Percentiles rank a stretch among this genome's conserved stretches.
Evolutionary conservation across 53 echinoderm and acorn worm genomes (phyloP).

Genomic region (Echinarachnius parma): DNA sequence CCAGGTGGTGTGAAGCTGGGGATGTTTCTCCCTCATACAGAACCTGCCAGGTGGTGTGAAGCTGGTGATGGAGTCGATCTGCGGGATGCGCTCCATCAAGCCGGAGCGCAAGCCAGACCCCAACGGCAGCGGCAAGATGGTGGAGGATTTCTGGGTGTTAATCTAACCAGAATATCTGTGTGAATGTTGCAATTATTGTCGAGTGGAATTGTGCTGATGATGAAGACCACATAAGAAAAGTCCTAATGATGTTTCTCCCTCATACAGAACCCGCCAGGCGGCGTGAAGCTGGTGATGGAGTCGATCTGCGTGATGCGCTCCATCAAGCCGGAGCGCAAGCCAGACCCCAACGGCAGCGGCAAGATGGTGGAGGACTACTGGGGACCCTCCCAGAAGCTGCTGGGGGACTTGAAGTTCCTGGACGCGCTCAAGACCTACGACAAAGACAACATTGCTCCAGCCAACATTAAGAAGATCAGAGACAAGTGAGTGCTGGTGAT

Average conservation of each 20-base stretch:
- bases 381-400: slow-evolving; percentile 96
- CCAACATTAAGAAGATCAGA: slow-evolving; percentile 92
- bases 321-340: slow-evolving; percentile 92
- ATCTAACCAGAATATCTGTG: too few species aligned
- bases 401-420: slow-evolving; percentile 99
- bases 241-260: too few species aligned
- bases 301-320: slow-evolving; percentile 94
- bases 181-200: too few species aligned
- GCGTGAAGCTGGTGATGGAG: slow-evolving; percentile 93
- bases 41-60: slow-evolving; percentile 92
- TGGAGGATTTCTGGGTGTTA: slow-evolving; percentile 99
- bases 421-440: slow-evolving; percentile 86
- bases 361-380: slow-evolving; percentile 99
- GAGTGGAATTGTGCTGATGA: too few species aligned
- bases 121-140: slow-evolving; percentile 89
- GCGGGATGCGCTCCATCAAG: slow-evolving; percentile 93
- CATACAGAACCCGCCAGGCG: slow-evolving; percentile 91
- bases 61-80: slow-evolving; percentile 92
- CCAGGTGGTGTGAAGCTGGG: too few species aligned
- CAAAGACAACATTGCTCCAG: slow-evolving; percentile 88
- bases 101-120: slow-evolving; percentile 96
- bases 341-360: slow-evolving; percentile 86
- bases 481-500: slow-evolving; percentile 85
- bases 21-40: too few species aligned
- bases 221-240: too few species aligned